A percentile compares a stretch with the other conserved stretches of the same genome.
Conservation (phyloP, 2,888 invertebrate species). For the Tetranychus truncatus region DNA sequence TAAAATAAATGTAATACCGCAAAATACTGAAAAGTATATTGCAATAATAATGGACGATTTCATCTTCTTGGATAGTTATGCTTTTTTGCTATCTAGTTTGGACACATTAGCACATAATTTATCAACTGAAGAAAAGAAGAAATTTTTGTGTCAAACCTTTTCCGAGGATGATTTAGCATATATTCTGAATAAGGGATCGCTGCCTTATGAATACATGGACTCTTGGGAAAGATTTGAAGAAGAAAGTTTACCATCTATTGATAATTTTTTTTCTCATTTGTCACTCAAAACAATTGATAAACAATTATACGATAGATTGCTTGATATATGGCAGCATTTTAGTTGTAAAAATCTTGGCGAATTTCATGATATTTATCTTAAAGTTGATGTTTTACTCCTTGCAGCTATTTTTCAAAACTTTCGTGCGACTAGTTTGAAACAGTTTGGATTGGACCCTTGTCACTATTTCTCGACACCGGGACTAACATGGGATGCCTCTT, state of each 20-base stretch:
- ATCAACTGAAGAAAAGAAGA: background rate
- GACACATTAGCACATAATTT: background rate
- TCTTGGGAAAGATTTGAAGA: background rate
- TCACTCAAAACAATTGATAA: background rate
- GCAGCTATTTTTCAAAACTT: slow-evolving; percentile 3
- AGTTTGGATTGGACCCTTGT: background rate
- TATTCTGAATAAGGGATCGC: background rate
- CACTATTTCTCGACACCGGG: background rate
- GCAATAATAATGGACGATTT: background rate
- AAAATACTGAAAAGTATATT: background rate
- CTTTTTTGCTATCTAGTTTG: background rate
- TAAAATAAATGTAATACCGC: background rate
- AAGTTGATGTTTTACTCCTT: background rate
- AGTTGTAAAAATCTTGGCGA: background rate
- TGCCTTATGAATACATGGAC: background rate
- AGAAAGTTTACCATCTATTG: background rate
- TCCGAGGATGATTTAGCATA: background rate
- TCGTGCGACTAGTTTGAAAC: background rate
- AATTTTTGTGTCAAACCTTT: background rate
- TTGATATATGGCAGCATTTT: background rate
- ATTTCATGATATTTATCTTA: slow-evolving; percentile 3
- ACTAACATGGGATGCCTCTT: background rate
- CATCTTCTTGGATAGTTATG: background rate
- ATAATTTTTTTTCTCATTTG: background rate
- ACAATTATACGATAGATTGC: background rate